phyloP scores from a whole-genome alignment of 2,888 invertebrate genomes.

The Acronicta alni region DNA sequence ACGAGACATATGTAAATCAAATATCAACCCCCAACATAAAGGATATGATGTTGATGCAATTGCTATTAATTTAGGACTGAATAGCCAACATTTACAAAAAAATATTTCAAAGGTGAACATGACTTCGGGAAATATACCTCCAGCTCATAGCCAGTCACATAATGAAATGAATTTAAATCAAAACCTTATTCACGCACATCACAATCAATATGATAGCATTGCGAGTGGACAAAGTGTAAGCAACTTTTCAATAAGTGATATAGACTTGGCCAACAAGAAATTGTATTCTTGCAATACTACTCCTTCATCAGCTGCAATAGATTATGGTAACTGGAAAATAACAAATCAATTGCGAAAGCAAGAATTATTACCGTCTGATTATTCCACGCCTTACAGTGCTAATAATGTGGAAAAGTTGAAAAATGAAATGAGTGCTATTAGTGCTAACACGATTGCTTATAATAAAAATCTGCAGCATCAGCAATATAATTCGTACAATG shows the following conservation, averaged over 20 bases:
- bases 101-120: constrained; percentile 65
- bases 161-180: constrained; percentile 70
- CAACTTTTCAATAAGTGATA: constrained; percentile 82
- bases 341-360: constrained; percentile 76
- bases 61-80: constrained; percentile 82
- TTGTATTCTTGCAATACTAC: constrained; percentile 74
- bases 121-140: constrained; percentile 69
- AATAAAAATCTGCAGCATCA: constrained; percentile 80
- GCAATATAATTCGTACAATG: constrained; percentile 75
- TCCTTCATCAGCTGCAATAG: constrained; percentile 72
- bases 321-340: constrained; percentile 85
- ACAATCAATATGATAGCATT: constrained; percentile 77
- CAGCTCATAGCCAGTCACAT: constrained; percentile 76
- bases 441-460: constrained; percentile 71
- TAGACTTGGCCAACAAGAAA: constrained; percentile 84
- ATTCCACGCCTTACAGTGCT: constrained; percentile 74
- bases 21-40: constrained; percentile 70
- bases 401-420: constrained; percentile 76
- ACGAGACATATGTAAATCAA: constrained; percentile 69
- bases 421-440: constrained; percentile 66
- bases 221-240: constrained; percentile 70
- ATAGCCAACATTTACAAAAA: constrained; percentile 75
- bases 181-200: constrained; percentile 78
- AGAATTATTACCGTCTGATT: constrained; percentile 79
- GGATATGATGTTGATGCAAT: constrained; percentile 81